A percentile compares a stretch with the other conserved stretches of the same genome.
phyloP scores from a whole-genome alignment of 1,140 invertebrate genomes.

The Phymastichus coffea region DNA sequence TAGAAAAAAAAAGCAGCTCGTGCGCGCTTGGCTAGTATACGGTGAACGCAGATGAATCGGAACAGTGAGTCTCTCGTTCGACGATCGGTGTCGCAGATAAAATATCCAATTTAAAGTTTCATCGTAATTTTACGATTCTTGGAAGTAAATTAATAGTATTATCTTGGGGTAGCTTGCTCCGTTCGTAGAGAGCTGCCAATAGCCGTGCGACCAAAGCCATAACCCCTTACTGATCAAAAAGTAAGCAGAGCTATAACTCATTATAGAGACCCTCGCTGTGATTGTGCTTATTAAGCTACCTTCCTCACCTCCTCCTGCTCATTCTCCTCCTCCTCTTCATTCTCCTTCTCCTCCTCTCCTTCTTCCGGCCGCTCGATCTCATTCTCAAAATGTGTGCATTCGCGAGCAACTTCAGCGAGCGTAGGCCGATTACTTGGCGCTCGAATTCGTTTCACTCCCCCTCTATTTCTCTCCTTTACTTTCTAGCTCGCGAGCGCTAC shows the following conservation, averaged over 20 bases:
- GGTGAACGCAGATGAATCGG: not conserved
- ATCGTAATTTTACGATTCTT: conserved; percentile 55
- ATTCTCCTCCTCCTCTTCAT: not conserved
- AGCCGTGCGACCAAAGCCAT: not conserved
- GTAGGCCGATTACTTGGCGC: conserved; percentile 15
- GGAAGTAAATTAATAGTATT: conserved; percentile 53
- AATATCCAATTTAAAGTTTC: conserved; percentile 56
- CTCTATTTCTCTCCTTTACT: conserved; percentile 9
- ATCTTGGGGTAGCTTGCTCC: conserved; percentile 39
- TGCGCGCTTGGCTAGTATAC: too few relatives aligned
- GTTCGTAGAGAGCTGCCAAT: not conserved
- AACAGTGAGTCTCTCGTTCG: not conserved
- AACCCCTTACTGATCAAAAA: conserved; percentile 30
- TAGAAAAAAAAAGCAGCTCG: not conserved
- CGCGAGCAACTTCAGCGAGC: conserved; percentile 4
- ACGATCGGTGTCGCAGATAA: conserved; percentile 40
- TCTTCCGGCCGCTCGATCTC: conserved; percentile 11
- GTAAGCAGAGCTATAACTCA: conserved; percentile 48
- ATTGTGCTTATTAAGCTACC: too few relatives aligned
- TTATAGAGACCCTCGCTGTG: conserved; percentile 33
- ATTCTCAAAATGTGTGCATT: conserved; percentile 21
- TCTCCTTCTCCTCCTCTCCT: not conserved
- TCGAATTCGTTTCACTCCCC: conserved; percentile 5
- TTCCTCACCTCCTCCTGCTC: conserved; percentile 24
- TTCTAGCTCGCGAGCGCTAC: conserved; percentile 13